phyloP scores from a whole-genome alignment of 2,113 vertebrate species.

The cat (Felis catus) region F.catus_Fca126_mat1.0 CM031424.1:42994001-42994500 shows the following conservation, averaged over 20 bases:
- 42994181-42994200: background rate
- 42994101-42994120: background rate
- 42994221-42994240: background rate
- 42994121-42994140: background rate
- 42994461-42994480: background rate
- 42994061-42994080: background rate
- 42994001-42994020: constrained; percentile 58
- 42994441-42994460: background rate
- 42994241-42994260: background rate
- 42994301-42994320: background rate
- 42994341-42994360: background rate
- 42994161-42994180: background rate
- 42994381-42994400: background rate
- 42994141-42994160: background rate
- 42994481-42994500: background rate
- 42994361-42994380: background rate
- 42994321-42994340: background rate
- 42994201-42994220: background rate
- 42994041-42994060: constrained; percentile 26
- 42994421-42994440: background rate
- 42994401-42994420: background rate
- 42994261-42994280: background rate
- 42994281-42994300: background rate
- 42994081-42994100: background rate
- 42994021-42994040: constrained; percentile 46